Evolutionary conservation across 1,140 invertebrate species (phyloP).

Genomic region (Plutomurus gul): DNA sequence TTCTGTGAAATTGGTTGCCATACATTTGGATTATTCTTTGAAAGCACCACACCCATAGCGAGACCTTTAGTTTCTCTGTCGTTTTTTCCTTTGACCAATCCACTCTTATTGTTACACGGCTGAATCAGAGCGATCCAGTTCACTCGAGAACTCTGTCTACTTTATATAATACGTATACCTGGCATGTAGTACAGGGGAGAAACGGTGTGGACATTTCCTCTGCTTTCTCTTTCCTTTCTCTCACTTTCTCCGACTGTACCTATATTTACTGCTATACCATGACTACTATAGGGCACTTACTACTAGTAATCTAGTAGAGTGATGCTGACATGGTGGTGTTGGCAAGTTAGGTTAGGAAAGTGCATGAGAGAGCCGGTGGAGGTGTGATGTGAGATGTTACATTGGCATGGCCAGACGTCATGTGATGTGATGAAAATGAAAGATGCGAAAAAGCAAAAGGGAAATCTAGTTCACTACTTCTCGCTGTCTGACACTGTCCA

Average conservation of each 20-base stretch:
- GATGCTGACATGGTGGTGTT: neutral
- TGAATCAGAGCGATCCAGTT: no score
- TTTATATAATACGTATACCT: neutral
- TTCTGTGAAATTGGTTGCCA: no score
- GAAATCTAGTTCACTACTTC: neutral
- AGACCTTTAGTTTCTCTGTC: no score
- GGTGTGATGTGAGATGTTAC: conserved; percentile 14
- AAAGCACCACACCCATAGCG: no score
- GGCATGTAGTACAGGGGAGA: neutral
- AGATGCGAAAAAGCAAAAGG: neutral
- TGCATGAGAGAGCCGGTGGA: neutral
- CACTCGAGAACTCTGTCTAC: no score
- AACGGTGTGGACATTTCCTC: neutral
- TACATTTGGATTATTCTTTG: no score
- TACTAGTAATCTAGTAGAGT: neutral
- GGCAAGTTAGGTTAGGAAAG: neutral
- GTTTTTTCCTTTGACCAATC: no score
- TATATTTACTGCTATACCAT: neutral
- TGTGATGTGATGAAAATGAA: conserved; percentile 16
- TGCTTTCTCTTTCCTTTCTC: neutral
- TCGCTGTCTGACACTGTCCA: no score
- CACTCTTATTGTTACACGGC: no score
- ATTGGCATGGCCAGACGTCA: neutral
- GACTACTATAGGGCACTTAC: neutral
- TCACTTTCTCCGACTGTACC: no score